Evolutionary conservation across 2,113 vertebrate species (phyloP), one percentile per base, ranked within the genome.

Genomic region (Ursus arctos): DNA sequence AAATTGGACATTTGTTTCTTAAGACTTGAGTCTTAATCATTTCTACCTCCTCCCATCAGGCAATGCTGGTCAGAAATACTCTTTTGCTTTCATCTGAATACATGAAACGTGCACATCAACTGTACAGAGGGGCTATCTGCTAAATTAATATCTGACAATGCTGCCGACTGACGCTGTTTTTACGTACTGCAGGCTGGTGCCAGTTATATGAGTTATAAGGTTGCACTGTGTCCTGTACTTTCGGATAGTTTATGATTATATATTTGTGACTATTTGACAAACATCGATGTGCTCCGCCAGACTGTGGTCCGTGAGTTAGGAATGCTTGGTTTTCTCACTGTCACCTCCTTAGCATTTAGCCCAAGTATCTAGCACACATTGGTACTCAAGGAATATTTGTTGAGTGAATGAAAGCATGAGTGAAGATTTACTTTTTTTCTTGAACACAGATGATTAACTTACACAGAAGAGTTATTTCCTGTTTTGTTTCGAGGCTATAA

Each of bases 401-500:
- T 47, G 53, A 65, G 19, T 74, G 91, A 94, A 71, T 88, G 67
- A 61, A 89, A 91, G 26, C n/a, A 7, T 93, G 51, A 55, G 33
- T 92, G 77, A 87, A 74, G 55, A 57, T 89, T 57, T 81, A n/a
- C 36, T 82, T 82, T 84, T 88, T 59, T 84, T 89, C 31, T 69
- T 82, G 63, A 88, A 49, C 13, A 92, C 47, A 82, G 65, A 36
- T 77, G 47, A 82, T 82, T 36, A 57, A 82, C 57, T 83, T 94
- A 88, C 12, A 57, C 7, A 61, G 33, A 79, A 67, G 53, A 74
- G 14, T 83, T 79, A 85, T 71, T 96, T 97, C 65, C 77, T 92
- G 43, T 93, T 95, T 98, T 93, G 19, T 63, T 90, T 93, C 71
- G 57, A 79, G 57, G 40, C 49, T 76, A 31, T 80, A 93, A 79